Evolutionary conservation across 2,797 vertebrate species (phyloP), one percentile per base, ranked within the genome.

Genomic region (Champsocephalus esox): DNA sequence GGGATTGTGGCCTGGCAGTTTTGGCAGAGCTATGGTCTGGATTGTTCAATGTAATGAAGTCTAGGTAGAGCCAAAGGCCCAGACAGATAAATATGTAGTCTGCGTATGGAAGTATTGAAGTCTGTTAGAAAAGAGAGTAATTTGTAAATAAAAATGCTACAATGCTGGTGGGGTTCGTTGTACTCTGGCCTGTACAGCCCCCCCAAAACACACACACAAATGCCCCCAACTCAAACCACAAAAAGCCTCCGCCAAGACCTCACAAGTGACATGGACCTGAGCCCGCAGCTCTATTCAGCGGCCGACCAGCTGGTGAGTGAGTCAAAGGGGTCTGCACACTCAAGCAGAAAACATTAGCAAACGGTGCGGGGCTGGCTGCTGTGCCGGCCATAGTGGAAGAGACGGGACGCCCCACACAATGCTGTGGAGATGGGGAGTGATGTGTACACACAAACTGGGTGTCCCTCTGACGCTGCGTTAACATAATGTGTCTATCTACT

Each of bases 231-330:
- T 62, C 91, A 92, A 89, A 79, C 79, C 66, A 57, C 66, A 55
- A 63, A 88, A 95, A 92, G 91, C 93, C 95, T 93, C 93, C 94
- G 96, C 96, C 97, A 97, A 97, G 97, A 99, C 97, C 97, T 97
- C 97, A 98, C 97, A 99, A 97, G 96, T 97, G 96, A 97, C 82
- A 96, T 97, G 97, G 97, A 96, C 94, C 95, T 87, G 92, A 95
- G 97, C 97, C 97, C 95, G 81, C 90, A 77, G 94, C 87, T 92
- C 96, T 96, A 97, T 98, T 99, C 96, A 97, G 93, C 94, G 90
- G 93, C 94, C 89, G 90, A 96, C 96, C 97, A 98, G 98, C 98
- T 98, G 97, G 96, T 96, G 96, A 96, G 95, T 97, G 97, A 97
- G 97, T 97, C 97, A 96, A 97, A 95, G 94, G 92, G 92, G 82